Conservation (phyloP, 92 coral and sea anemone species). For the Zoanthus solanderi region DNA sequence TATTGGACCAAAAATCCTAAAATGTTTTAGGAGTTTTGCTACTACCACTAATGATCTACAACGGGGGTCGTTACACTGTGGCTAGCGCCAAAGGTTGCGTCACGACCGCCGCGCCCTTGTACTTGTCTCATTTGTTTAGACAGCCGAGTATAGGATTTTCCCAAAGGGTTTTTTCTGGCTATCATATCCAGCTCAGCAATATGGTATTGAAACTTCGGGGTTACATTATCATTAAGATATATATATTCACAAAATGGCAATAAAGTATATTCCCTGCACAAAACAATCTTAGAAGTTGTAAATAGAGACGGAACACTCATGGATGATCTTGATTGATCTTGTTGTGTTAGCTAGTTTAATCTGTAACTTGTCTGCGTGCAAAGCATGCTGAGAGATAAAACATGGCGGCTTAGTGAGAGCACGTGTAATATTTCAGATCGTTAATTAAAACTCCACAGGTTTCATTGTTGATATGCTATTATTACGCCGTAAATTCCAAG, state of each 20-base stretch:
- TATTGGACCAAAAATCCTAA: neutral
- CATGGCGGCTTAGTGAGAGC: too few species aligned
- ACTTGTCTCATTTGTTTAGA: too few species aligned
- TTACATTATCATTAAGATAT: neutral
- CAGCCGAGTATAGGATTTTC: neutral
- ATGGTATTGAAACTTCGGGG: conserved; percentile 10
- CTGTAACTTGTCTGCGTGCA: too few species aligned
- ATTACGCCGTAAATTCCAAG: neutral
- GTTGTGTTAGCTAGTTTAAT: too few species aligned
- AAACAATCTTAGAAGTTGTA: neutral
- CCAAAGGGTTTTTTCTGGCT: neutral
- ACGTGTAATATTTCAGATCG: too few species aligned
- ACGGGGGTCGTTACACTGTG: too few species aligned
- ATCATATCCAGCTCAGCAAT: conserved; percentile 4
- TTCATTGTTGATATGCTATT: neutral
- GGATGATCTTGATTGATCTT: too few species aligned
- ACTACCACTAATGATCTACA: too few species aligned
- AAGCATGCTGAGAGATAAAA: too few species aligned
- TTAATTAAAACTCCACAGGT: too few species aligned
- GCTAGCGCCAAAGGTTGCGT: too few species aligned
- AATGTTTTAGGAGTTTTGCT: neutral
- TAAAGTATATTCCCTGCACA: neutral
- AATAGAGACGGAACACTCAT: neutral
- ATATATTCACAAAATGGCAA: neutral
- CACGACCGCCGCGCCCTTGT: too few species aligned